Conservation (phyloP, 2,797 vertebrate species). For the Ctenosaura bakeri region DNA sequence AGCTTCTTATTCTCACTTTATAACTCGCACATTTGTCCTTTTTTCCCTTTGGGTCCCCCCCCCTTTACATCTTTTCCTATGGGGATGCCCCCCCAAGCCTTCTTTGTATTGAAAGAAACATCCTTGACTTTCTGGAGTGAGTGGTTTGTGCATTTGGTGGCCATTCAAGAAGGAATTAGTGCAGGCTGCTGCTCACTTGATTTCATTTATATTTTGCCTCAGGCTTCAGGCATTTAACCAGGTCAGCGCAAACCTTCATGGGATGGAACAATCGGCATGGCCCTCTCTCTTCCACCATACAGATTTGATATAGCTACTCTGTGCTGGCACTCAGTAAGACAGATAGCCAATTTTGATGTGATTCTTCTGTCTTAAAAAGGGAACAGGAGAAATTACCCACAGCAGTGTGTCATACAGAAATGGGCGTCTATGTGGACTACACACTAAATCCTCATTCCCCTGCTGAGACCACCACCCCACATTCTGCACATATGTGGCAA, state of each 20-base stretch:
- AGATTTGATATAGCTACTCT: neutral
- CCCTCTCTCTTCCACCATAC: neutral
- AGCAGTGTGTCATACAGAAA: rapidly evolving
- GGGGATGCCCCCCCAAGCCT: neutral
- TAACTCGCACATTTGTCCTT: neutral
- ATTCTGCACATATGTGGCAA: neutral
- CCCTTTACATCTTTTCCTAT: neutral
- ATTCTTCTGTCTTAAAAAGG: neutral
- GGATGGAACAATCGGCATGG: neutral
- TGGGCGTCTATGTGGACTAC: too few species aligned
- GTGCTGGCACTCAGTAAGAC: neutral
- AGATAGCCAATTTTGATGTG: neutral
- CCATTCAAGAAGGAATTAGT: neutral
- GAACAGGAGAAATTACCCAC: neutral
- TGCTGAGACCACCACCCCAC: neutral
- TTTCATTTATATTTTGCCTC: neutral
- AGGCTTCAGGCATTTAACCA: neutral
- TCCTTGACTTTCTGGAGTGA: neutral
- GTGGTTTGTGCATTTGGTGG: neutral
- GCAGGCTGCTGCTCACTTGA: neutral
- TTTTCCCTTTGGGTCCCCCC: too few species aligned
- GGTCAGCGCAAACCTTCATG: neutral
- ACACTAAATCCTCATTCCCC: neutral
- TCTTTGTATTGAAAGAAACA: neutral
- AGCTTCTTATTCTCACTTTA: neutral